Evolutionary conservation across 2,113 vertebrate genomes (phyloP).

Genomic region (Clupea harengus): DNA sequence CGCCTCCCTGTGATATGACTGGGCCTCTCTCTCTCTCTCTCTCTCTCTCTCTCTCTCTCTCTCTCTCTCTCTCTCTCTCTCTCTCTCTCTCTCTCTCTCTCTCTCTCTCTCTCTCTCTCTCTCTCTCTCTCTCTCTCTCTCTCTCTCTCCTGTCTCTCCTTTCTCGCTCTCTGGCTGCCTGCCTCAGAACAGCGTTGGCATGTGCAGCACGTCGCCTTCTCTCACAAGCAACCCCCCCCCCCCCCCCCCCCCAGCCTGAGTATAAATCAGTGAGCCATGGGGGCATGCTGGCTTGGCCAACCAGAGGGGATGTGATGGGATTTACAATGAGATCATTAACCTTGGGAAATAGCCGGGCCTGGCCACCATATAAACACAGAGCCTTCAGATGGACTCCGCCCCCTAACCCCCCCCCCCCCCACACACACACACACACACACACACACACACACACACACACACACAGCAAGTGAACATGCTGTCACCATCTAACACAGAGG

Average conservation of each 20-base stretch:
- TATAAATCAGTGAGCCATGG: constrained; percentile 46
- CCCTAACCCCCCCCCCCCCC: constrained; percentile 28
- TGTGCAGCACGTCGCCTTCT: constrained; percentile 41
- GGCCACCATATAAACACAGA: constrained; percentile 52
- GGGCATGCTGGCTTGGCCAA: constrained; percentile 30
- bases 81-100: too few relatives aligned
- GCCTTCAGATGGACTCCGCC: constrained; percentile 50
- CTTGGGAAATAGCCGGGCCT: constrained; percentile 63
- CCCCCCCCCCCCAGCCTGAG: constrained; percentile 5
- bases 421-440: constrained; percentile 19
- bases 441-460: not conserved
- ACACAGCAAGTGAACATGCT: not conserved
- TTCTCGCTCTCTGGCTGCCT: not conserved
- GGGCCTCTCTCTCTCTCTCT: not conserved
- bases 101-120: not conserved
- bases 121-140: not conserved
- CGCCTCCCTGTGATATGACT: not conserved
- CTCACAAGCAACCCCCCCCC: constrained; percentile 28
- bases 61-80: not conserved
- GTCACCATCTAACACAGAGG: not conserved
- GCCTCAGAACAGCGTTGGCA: constrained; percentile 41
- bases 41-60: not conserved
- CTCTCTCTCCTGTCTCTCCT: not conserved
- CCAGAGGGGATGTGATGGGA: constrained; percentile 62
- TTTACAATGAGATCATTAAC: constrained; percentile 78